phyloP scores from a whole-genome alignment of 2,113 vertebrate species.

The Sula dactylatra region DNA sequence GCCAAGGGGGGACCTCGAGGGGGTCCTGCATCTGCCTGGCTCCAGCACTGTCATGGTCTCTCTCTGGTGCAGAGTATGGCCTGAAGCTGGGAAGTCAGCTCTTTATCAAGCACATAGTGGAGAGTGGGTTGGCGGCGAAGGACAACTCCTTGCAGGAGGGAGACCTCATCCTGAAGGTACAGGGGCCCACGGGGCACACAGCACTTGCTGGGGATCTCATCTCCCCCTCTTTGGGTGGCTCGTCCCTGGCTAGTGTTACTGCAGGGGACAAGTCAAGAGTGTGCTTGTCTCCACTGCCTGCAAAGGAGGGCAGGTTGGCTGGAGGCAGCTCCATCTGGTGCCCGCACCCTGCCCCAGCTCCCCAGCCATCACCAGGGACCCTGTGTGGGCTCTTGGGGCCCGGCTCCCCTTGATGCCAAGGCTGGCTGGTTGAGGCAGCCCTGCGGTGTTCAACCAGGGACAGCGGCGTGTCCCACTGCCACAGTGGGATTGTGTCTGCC shows the following conservation, averaged over 20 bases:
- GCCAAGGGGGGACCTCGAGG: fast-evolving
- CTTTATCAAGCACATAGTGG: conserved; percentile 95
- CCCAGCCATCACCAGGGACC: no score
- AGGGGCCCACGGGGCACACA: fast-evolving
- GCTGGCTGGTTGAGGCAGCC: neutral
- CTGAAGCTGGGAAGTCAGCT: conserved; percentile 96
- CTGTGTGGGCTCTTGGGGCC: fast-evolving
- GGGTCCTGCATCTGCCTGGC: neutral
- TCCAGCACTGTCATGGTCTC: fast-evolving
- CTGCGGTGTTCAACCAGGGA: fast-evolving
- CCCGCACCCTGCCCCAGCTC: neutral
- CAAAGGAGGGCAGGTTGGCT: neutral
- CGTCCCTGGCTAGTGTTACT: neutral
- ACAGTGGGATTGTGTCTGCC: fast-evolving
- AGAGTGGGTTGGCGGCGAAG: conserved; percentile 85
- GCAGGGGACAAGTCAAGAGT: neutral
- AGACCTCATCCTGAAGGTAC: conserved; percentile 94
- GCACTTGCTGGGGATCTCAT: neutral
- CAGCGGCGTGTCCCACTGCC: neutral
- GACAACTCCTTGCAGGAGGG: conserved; percentile 87
- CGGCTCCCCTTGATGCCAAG: fast-evolving
- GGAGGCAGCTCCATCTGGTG: neutral
- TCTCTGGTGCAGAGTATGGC: conserved; percentile 85
- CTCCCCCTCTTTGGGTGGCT: neutral
- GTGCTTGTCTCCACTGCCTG: neutral